Base-by-base conservation (phyloP, 2,888 invertebrate genomes). In the Galerucella pusilla region DNA sequence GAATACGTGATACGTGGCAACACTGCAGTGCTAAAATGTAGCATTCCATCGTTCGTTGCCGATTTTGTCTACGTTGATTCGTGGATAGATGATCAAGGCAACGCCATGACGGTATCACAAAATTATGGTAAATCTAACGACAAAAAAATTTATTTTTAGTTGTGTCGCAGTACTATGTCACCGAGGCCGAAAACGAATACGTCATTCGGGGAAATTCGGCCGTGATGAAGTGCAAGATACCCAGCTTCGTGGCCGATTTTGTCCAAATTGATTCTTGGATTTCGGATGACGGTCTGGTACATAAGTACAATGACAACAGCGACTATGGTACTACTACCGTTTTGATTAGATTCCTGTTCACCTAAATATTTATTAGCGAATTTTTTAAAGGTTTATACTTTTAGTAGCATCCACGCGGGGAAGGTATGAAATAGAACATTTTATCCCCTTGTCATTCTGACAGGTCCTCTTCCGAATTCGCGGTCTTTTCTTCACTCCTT, bases 171-270 rank as follows among this genome's bases (percentile, higher is more conserved):
- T 93, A 92, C 90, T 96, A 94, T 91, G 93, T 94, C 88, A 94
- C 95, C 83, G 95, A 96, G 90, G 94, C 96, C 85, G 96, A 96
- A 90, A 96, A 97, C 88, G 96, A 96, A 88, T 97, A 96, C 90
- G 96, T 96, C 81, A 97, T 96, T 88, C 92, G 94, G 85, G 96
- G 96, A 81, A 96, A 96, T 89, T 93, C 96, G 79, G 97, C 96
- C 76, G 94, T 97, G 84, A 93, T 97, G 89, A 96, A 94, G 89
- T 97, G 97, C 91, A 95, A 96, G 91, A 96, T 97, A 84, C 97
- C 97, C 79, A 95, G 95, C 86, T 97, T 96, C 90, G 96, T 97
- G 83, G 94, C 95, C 81, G 97, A 97, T 90, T 97, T 96, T 89
- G 95, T 97, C 83, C 91, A 91, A 85, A 93, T 97, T 84, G 94